Evolutionary conservation across 2,888 invertebrate genomes (phyloP), one percentile per base, ranked within the genome.

Genomic region (Serrognathus titanus): DNA sequence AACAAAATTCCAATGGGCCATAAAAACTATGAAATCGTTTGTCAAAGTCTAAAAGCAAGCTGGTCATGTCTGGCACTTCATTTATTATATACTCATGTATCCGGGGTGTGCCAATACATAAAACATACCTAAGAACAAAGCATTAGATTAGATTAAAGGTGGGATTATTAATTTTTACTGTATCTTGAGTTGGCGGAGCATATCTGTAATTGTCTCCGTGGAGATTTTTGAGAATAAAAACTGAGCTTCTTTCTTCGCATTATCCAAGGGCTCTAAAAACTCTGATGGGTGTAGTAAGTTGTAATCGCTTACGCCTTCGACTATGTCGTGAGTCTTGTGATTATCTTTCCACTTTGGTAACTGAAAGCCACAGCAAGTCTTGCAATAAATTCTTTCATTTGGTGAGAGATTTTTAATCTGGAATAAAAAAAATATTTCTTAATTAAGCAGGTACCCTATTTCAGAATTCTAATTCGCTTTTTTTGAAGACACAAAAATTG

Each of bases 71-170:
- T 63, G 65, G 39, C 46, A 72, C 68, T 45, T 75, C 64, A 51
- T 73, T 68, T 51, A 78, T 76, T 2, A 87, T 83, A 62, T 85
- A 82, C 69, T 92, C 92, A 67, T 92, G 89, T 43, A 94, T 79
- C 46, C 90, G 85, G 0, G 96, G 95, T 1, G 90, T 84, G 9
- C 96, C 95, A 51, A 96, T 84, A 72, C 94, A 94, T n/a, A 96
- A 74, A 0, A 94, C 83, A 74, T 87, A 84, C 40, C 87, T 88
- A 68, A 20, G 81, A 80, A 46, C 43, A 59, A 58, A 58, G 55
- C 54, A 53, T 46, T 43, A 38, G 47, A 61, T 8, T 43, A 12
- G 2, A 51, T 13, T 40, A 48, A 9, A 6, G 24, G 7, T 4
- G 24, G 16, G 16, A 16, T 16, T 16, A 50, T 4, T 35, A 50